These are phyloP conservation scores for Acyrthosiphon pisum DNA, from an alignment of 1,140 invertebrate genomes.

Conservation along the genomic window DNA sequence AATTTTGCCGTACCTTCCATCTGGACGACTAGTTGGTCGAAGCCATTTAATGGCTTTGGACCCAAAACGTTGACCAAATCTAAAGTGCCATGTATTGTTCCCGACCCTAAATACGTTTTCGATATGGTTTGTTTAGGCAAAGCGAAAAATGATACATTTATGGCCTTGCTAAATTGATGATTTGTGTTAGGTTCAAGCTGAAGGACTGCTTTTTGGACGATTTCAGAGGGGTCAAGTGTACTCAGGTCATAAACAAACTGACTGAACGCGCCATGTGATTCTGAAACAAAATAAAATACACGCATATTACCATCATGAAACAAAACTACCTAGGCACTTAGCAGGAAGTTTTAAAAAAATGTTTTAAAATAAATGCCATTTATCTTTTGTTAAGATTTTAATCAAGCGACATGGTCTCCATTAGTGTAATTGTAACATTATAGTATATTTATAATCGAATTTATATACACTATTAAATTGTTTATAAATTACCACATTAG, in stretches of 20 bases:
- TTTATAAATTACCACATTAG: not conserved
- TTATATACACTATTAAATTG: not conserved
- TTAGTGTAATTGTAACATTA: not conserved
- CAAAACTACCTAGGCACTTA: not conserved
- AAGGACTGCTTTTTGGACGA: slow-evolving; percentile 40
- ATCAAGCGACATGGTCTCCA: not conserved
- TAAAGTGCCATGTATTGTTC: not conserved
- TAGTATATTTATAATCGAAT: not conserved
- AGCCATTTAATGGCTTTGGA: not conserved
- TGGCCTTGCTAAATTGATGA: not conserved
- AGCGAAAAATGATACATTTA: slow-evolving; percentile 39
- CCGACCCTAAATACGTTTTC: slow-evolving; percentile 29
- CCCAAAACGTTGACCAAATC: not conserved
- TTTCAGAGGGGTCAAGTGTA: slow-evolving; percentile 7
- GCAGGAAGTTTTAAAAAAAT: not conserved
- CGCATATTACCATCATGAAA: not conserved
- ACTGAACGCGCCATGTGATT: not conserved
- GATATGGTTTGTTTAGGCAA: not conserved
- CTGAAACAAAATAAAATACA: slow-evolving; percentile 32
- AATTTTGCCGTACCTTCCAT: not conserved
- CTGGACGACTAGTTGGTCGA: not conserved
- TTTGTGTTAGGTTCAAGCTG: slow-evolving; percentile 17
- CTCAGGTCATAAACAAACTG: slow-evolving; percentile 24
- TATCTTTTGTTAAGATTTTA: not conserved
- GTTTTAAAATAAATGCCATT: not conserved